Conservation (phyloP, 2,797 vertebrate species). For the Threskiornis aethiopicus region DNA sequence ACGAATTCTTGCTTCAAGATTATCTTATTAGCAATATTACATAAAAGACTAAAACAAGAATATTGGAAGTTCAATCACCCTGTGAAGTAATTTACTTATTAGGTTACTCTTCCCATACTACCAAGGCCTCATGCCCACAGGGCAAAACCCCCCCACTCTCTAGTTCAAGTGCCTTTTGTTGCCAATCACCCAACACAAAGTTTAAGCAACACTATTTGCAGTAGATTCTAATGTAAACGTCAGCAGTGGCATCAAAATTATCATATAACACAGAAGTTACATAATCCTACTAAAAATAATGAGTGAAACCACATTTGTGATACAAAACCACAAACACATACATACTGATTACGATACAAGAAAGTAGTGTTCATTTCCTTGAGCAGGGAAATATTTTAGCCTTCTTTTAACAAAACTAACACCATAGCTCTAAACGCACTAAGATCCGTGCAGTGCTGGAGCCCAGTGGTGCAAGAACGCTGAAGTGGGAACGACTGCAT, state of each 20-base stretch:
- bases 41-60: neutral
- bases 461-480: neutral
- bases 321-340: neutral
- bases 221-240: neutral
- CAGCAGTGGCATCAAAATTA: neutral
- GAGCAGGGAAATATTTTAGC: neutral
- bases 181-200: neutral
- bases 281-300: neutral
- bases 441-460: neutral
- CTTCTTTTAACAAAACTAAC: neutral
- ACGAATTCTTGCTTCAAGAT: neutral
- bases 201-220: neutral
- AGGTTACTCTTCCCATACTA: neutral
- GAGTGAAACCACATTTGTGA: neutral
- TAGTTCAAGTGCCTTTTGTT: neutral
- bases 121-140: neutral
- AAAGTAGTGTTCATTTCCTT: neutral
- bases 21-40: neutral
- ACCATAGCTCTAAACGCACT: neutral
- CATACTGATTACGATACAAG: neutral
- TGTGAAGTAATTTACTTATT: neutral
- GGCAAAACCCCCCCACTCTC: neutral
- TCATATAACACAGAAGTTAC: neutral
- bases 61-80: neutral
- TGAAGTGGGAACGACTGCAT: neutral